Percentiles rank a stretch among this genome's conserved stretches.
Evolutionary conservation across 1,140 invertebrate species (phyloP).

Genomic region (Tenebrio molitor): DNA sequence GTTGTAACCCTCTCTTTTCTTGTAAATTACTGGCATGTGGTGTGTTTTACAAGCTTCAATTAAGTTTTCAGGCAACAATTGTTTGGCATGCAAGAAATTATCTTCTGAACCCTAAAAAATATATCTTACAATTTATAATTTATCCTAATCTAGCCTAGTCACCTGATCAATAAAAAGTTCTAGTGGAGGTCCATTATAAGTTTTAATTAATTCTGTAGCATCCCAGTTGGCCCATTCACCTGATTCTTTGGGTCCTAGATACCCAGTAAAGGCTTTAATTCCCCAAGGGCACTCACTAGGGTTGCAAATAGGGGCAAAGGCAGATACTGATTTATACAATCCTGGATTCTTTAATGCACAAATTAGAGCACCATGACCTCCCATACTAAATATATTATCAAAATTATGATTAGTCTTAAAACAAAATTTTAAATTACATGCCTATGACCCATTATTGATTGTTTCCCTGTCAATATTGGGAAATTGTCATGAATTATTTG

Average conservation of each 20-base stretch:
- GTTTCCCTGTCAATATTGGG: conserved; percentile 72
- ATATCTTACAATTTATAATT: no score
- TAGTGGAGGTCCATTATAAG: conserved; percentile 87
- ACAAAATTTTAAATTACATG: conserved; percentile 65
- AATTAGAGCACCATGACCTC: conserved; percentile 96
- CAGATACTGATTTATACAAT: conserved; percentile 90
- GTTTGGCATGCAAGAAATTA: conserved; percentile 82
- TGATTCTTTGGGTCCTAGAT: conserved; percentile 80
- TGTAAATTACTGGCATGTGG: conserved; percentile 80
- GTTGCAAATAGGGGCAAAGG: conserved; percentile 97
- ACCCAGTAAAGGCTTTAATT: conserved; percentile 87
- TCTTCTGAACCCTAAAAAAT: conserved; percentile 83
- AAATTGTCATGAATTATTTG: conserved; percentile 84
- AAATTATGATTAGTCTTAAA: background rate
- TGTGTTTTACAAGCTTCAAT: conserved; percentile 77
- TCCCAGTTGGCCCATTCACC: conserved; percentile 89
- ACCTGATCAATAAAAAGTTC: conserved; percentile 95
- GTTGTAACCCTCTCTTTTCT: conserved; percentile 92
- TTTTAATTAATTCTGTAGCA: conserved; percentile 85
- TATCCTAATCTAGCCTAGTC: conserved; percentile 48
- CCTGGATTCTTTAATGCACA: conserved; percentile 94
- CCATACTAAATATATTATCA: conserved; percentile 83
- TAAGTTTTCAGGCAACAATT: conserved; percentile 91
- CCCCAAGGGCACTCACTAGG: conserved; percentile 91
- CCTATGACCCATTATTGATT: conserved; percentile 92